phyloP scores from a whole-genome alignment of 2,113 vertebrate genomes.

The Columba janthina region DNA sequence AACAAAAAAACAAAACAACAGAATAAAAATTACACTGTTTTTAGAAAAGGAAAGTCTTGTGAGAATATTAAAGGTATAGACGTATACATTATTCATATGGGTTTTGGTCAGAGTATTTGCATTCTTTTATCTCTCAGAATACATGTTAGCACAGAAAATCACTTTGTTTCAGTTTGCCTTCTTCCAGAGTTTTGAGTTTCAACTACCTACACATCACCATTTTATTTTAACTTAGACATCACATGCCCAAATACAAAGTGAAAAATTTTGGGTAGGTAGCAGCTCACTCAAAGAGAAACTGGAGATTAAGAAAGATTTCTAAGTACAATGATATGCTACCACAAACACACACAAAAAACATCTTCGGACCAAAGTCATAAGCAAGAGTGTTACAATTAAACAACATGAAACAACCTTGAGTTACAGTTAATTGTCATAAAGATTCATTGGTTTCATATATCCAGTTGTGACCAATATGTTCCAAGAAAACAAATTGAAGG shows the following conservation, averaged over 20 bases:
- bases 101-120: background rate
- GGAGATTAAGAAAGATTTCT: background rate
- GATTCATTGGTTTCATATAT: background rate
- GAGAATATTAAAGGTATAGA: background rate
- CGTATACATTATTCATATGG: background rate
- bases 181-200: background rate
- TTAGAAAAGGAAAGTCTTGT: background rate
- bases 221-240: background rate
- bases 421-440: background rate
- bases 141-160: background rate
- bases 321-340: background rate
- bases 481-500: background rate
- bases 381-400: background rate
- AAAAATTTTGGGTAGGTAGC: background rate
- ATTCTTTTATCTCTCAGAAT: background rate
- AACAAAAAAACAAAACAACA: background rate
- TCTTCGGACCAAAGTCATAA: background rate
- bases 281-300: background rate
- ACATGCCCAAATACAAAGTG: background rate
- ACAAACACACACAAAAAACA: background rate
- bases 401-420: background rate
- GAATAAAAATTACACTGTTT: rapidly evolving
- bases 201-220: background rate
- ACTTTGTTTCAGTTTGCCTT: background rate
- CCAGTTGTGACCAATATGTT: background rate